Evolutionary conservation across 2,888 invertebrate species (phyloP).

Genomic region (Parochlus steinenii): DNA sequence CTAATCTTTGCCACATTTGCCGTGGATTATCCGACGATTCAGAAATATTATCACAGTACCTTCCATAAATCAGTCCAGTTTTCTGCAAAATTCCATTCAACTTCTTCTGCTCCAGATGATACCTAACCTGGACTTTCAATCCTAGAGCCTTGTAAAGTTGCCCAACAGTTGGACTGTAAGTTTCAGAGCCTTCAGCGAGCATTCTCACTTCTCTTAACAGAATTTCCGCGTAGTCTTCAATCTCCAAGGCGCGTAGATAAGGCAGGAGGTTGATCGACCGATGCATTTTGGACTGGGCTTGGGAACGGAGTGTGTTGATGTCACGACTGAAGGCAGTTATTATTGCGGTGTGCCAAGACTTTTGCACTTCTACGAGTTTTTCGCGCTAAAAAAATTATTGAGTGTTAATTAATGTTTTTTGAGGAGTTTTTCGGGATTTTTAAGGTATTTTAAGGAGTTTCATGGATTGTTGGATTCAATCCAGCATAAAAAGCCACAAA

Average conservation of each 20-base stretch:
- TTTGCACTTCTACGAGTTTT: constrained; percentile 42
- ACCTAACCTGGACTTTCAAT: constrained; percentile 44
- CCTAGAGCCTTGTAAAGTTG: constrained; percentile 51
- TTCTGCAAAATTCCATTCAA: constrained; percentile 49
- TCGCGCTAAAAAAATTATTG: constrained; percentile 38
- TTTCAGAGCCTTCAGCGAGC: constrained; percentile 61
- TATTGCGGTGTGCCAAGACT: constrained; percentile 47
- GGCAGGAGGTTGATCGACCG: constrained; percentile 48
- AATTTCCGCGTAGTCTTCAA: constrained; percentile 40
- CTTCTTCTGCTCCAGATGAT: constrained; percentile 46
- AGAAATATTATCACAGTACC: constrained; percentile 50
- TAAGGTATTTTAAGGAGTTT: constrained; percentile 8
- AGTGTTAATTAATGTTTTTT: constrained; percentile 1
- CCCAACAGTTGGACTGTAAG: constrained; percentile 53
- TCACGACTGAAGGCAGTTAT: constrained; percentile 50
- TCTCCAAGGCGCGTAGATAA: constrained; percentile 47
- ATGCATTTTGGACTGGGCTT: constrained; percentile 36
- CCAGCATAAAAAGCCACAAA: too few relatives aligned
- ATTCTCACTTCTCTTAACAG: constrained; percentile 52
- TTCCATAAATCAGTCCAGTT: constrained; percentile 39
- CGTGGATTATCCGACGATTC: constrained; percentile 37
- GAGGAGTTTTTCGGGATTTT: constrained; percentile 1
- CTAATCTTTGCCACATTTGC: constrained; percentile 54
- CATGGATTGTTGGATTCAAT: too few relatives aligned
- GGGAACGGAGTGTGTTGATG: constrained; percentile 43